Conservation (phyloP, 2,113 vertebrate genomes). For the Athene cunicularia region DNA sequence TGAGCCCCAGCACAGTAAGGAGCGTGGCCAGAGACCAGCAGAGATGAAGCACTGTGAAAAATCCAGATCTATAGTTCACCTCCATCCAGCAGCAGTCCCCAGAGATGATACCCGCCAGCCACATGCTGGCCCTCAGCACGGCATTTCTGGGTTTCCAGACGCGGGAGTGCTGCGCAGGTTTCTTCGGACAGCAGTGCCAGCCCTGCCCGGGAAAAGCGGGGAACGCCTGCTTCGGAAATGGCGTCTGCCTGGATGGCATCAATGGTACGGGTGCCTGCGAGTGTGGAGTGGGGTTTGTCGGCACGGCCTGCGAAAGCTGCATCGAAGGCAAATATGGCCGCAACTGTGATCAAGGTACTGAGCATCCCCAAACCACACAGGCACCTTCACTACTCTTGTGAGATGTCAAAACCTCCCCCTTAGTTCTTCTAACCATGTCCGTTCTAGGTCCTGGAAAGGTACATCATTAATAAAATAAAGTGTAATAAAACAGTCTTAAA, state of each 20-base stretch:
- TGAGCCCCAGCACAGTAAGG: neutral
- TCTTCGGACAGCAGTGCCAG: constrained; percentile 88
- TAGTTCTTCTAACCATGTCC: accelerated
- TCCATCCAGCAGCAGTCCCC: neutral
- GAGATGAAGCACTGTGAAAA: neutral
- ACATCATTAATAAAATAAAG: too few species aligned
- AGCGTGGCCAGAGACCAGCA: neutral
- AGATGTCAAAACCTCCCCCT: neutral
- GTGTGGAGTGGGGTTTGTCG: constrained; percentile 79
- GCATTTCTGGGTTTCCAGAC: constrained; percentile 71
- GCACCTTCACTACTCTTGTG: accelerated
- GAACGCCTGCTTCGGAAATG: constrained; percentile 82
- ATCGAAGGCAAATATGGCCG: constrained; percentile 76
- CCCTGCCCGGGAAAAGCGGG: constrained; percentile 81
- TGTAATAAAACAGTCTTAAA: neutral
- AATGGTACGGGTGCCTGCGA: constrained; percentile 82
- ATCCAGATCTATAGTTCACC: neutral
- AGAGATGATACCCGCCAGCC: accelerated
- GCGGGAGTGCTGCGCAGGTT: constrained; percentile 83
- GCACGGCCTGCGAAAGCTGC: constrained; percentile 90
- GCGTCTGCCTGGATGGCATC: constrained; percentile 83
- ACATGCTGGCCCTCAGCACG: accelerated
- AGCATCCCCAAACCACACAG: neutral
- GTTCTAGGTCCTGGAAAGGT: neutral
- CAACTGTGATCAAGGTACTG: constrained; percentile 89